Conservation (phyloP, 2,888 invertebrate species). For the Drosophila pseudotakahashii region DNA sequence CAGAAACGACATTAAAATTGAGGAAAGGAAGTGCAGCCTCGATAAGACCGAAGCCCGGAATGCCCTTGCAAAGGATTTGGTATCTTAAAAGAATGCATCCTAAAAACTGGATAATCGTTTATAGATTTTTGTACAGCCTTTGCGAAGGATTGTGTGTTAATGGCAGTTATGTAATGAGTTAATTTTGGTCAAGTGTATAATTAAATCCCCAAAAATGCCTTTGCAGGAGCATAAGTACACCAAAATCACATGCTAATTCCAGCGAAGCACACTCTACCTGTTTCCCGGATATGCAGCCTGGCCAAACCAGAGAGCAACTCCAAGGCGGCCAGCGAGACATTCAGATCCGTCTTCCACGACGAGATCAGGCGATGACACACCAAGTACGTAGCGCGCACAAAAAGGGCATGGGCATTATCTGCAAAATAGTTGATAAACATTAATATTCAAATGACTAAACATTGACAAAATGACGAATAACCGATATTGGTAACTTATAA, state of each 20-base stretch:
- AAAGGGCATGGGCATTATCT: constrained; percentile 95
- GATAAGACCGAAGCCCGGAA: neutral
- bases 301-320: constrained; percentile 96
- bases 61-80: constrained; percentile 18
- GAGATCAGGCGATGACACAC: constrained; percentile 97
- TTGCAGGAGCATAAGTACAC: constrained; percentile 21
- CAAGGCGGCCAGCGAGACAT: constrained; percentile 96
- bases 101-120: no score
- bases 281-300: constrained; percentile 93
- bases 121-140: neutral
- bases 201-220: neutral
- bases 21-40: constrained; percentile 23
- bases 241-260: constrained; percentile 9
- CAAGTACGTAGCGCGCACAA: constrained; percentile 95
- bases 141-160: neutral
- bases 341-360: constrained; percentile 97
- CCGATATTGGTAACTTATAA: no score
- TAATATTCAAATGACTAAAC: neutral
- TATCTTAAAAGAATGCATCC: neutral
- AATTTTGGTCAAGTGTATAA: no score
- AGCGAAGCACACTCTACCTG: constrained; percentile 86
- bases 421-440: constrained; percentile 23
- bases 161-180: neutral
- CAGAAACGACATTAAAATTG: constrained; percentile 38
- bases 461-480: no score